Evolutionary conservation across 2,113 vertebrate genomes (phyloP).

Genomic region (Atrichornis clamosus): DNA sequence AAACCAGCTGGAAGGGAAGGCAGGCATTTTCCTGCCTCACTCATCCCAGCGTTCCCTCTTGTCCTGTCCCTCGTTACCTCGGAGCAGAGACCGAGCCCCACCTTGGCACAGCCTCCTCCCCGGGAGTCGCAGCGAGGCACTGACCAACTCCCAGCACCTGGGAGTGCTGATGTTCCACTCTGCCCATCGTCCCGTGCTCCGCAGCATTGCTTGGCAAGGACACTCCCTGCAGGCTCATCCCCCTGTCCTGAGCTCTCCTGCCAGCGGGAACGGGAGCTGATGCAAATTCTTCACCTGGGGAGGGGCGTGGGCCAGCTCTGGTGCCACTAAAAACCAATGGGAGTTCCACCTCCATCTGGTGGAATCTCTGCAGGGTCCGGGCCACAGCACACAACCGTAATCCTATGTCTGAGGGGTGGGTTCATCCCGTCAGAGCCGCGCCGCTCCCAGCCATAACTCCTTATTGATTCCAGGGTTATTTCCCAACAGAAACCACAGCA

Average conservation of each 20-base stretch:
- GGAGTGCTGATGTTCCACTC: too few relatives aligned
- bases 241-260: background rate
- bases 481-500: background rate
- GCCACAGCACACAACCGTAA: background rate
- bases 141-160: background rate
- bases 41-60: background rate
- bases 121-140: background rate
- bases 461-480: background rate
- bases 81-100: fast-evolving
- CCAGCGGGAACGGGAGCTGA: background rate
- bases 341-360: background rate
- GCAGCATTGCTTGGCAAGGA: background rate
- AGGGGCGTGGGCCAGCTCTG: background rate
- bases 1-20: background rate
- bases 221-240: fast-evolving
- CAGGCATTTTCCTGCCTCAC: fast-evolving
- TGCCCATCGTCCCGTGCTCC: fast-evolving
- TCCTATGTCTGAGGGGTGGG: background rate
- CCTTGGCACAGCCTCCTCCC: background rate
- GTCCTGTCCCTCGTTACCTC: background rate
- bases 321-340: background rate
- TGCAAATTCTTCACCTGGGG: background rate
- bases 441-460: background rate
- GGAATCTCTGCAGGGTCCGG: background rate
- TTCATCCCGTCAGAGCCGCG: background rate